These are phyloP conservation scores for Cryptus armator DNA, from an alignment of 2,888 invertebrate species.

Conservation along the genomic window DNA sequence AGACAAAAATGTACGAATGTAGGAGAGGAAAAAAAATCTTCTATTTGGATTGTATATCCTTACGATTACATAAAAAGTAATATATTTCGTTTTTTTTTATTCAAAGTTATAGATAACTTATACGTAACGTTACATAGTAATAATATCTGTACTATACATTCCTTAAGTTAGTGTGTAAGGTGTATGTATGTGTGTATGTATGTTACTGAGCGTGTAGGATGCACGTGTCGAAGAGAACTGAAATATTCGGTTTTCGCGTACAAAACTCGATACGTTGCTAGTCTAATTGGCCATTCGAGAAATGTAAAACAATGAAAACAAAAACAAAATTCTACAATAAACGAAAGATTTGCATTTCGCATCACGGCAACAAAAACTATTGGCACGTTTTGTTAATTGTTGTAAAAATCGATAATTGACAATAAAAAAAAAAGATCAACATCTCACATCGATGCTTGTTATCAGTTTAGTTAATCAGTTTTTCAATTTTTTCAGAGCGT, in stretches of 20 bases:
- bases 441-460: not conserved
- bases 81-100: conserved; percentile 24
- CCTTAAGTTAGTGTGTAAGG: conserved; percentile 38
- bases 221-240: conserved; percentile 39
- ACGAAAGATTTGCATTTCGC: conserved; percentile 6
- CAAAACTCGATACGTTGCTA: conserved; percentile 31
- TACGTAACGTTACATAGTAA: conserved; percentile 56
- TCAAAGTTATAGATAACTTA: conserved; percentile 53
- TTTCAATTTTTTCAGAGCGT: conserved; percentile 91
- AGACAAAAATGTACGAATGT: conserved; percentile 10
- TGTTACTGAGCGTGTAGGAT: conserved; percentile 30
- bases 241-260: conserved; percentile 30
- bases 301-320: conserved; percentile 7
- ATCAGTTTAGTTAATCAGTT: conserved; percentile 74
- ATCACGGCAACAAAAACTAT: conserved; percentile 3
- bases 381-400: conserved; percentile 33
- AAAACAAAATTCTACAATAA: not conserved
- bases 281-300: conserved; percentile 1
- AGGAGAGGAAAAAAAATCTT: not conserved
- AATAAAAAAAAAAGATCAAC: conserved; percentile 47
- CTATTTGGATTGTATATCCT: conserved; percentile 15
- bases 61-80: conserved; percentile 13
- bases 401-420: conserved; percentile 53
- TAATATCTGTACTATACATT: conserved; percentile 56
- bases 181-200: conserved; percentile 50